Percentiles rank a stretch among this genome's conserved stretches.
Conservation (phyloP, 2,113 vertebrate species). For the Pelvicachromis taeniatus region DNA sequence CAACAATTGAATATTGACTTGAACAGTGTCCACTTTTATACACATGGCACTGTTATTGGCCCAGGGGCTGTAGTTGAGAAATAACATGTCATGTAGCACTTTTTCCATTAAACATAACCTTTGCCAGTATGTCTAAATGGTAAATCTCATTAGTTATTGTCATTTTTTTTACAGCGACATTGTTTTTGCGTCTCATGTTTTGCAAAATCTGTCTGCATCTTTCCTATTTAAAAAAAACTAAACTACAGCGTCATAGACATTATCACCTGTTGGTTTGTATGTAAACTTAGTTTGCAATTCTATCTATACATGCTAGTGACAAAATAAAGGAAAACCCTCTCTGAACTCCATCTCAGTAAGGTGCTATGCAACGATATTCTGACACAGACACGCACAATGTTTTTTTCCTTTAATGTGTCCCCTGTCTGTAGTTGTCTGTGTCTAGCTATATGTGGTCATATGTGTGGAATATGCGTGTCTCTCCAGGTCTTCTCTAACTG, state of each 20-base stretch:
- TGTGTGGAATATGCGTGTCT: slow-evolving; percentile 41
- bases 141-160: background rate
- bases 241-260: background rate
- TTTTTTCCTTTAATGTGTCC: background rate
- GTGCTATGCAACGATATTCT: background rate
- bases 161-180: background rate
- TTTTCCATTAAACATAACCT: background rate
- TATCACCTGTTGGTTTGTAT: background rate
- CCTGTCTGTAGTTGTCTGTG: background rate
- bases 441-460: slow-evolving; percentile 10
- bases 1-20: background rate
- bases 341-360: background rate
- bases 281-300: background rate
- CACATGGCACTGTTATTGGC: background rate
- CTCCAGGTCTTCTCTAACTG: slow-evolving; percentile 86
- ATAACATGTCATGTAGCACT: background rate
- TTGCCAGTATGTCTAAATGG: background rate
- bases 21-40: background rate
- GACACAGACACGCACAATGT: background rate
- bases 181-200: background rate
- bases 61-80: background rate
- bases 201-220: background rate
- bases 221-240: background rate
- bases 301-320: background rate
- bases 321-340: background rate